Conservation (phyloP, 1,140 invertebrate genomes). For the Psix sp. region DNA sequence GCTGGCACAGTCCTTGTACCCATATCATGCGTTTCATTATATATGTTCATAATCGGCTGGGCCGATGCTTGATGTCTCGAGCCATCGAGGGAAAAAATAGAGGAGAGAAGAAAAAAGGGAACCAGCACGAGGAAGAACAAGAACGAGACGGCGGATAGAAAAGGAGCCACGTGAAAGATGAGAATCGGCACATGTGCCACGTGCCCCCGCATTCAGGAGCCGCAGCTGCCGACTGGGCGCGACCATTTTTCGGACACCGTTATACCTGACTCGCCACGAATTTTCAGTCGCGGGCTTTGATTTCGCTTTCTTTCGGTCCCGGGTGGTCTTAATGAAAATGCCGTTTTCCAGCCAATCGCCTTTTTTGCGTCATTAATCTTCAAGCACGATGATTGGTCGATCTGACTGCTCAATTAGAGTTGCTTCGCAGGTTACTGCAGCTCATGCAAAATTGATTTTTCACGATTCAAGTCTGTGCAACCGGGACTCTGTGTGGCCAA, state of each 20-base stretch:
- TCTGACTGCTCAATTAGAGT: too few species aligned
- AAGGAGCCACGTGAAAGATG: constrained; percentile 56
- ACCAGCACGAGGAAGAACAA: constrained; percentile 4
- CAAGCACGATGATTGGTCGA: too few species aligned
- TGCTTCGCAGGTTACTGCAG: too few species aligned
- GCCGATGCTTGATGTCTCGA: constrained; percentile 57
- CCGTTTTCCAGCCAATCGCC: too few species aligned
- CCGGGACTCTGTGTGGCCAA: too few species aligned
- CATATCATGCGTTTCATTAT: constrained; percentile 50
- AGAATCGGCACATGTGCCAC: constrained; percentile 62
- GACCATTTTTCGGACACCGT: constrained; percentile 54
- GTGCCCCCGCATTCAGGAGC: constrained; percentile 58
- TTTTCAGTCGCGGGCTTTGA: constrained; percentile 39
- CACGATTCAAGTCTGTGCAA: too few species aligned
- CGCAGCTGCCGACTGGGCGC: constrained; percentile 47
- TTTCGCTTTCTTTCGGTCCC: constrained; percentile 6
- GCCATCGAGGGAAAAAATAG: constrained; percentile 16
- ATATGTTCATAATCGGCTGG: constrained; percentile 57
- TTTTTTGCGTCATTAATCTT: too few species aligned
- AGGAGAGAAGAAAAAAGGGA: constrained; percentile 7
- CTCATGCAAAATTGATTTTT: too few species aligned
- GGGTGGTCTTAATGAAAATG: constrained; percentile 2
- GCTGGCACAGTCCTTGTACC: constrained; percentile 32
- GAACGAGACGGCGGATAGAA: constrained; percentile 22
- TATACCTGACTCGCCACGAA: constrained; percentile 51